Evolutionary conservation across 2,113 vertebrate genomes (phyloP).

Genomic region (Myodes glareolus): DNA sequence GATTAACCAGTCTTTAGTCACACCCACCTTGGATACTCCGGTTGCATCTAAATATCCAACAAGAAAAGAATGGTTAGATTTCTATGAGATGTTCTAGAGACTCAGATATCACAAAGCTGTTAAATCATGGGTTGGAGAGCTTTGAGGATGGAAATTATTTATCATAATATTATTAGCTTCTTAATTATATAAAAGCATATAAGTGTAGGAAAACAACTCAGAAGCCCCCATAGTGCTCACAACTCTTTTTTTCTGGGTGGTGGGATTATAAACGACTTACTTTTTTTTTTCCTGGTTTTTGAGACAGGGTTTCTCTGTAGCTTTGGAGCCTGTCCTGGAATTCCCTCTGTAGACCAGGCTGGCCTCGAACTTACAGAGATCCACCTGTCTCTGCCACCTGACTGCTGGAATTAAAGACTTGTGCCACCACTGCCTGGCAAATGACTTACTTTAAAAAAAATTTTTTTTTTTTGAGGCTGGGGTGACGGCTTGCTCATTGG

Average conservation of each 20-base stretch:
- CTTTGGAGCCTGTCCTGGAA: no score
- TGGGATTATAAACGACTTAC: constrained; percentile 47
- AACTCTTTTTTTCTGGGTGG: constrained; percentile 24
- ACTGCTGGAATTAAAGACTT: no score
- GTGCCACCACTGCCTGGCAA: no score
- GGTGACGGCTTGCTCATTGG: no score
- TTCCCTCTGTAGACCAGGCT: no score
- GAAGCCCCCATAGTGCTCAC: neutral
- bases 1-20: neutral
- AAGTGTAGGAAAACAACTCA: neutral
- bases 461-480: neutral
- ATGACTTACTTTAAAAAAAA: neutral
- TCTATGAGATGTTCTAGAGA: neutral
- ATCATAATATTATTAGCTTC: neutral
- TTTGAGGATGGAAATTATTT: neutral
- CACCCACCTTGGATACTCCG: neutral
- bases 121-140: constrained; percentile 4
- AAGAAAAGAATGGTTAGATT: neutral
- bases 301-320: no score
- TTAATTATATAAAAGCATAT: neutral
- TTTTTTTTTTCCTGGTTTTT: neutral
- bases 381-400: no score
- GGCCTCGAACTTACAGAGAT: no score
- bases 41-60: neutral
- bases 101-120: constrained; percentile 15